phyloP scores from a whole-genome alignment of 2,113 vertebrate genomes.

The Quiscalus mexicanus region DNA sequence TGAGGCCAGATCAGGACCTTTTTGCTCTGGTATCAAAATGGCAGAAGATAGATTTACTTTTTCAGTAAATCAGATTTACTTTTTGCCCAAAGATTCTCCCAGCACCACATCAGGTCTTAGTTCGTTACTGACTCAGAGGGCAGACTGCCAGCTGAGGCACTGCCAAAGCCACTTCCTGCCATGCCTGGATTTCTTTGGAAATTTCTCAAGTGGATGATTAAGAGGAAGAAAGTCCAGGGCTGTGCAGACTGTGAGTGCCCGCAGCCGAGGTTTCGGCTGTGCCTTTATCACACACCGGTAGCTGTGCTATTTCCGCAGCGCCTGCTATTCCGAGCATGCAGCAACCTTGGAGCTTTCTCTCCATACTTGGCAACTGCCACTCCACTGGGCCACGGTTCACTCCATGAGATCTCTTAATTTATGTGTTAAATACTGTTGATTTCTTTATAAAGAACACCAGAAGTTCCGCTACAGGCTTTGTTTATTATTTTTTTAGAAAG shows the following conservation, averaged over 20 bases:
- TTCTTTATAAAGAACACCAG: background rate
- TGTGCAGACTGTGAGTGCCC: background rate
- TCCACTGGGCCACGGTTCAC: background rate
- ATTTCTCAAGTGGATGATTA: background rate
- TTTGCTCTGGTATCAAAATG: background rate
- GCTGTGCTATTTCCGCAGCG: background rate
- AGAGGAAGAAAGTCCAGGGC: background rate
- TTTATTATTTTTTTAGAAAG: background rate
- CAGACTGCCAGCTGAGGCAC: background rate
- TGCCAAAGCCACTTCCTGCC: constrained; percentile 51
- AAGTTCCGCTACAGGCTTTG: background rate
- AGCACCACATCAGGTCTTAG: accelerated
- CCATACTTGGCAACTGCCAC: background rate
- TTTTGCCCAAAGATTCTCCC: background rate
- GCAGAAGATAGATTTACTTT: background rate
- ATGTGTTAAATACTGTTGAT: background rate
- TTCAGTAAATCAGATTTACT: background rate
- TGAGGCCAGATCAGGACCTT: background rate
- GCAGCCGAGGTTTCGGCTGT: background rate
- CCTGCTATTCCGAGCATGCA: background rate
- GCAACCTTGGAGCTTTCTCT: background rate
- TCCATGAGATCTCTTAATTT: background rate
- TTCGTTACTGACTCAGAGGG: background rate
- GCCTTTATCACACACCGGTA: background rate
- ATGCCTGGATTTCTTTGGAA: background rate